These are phyloP conservation scores for Drosophila leontia DNA, from an alignment of 1,140 invertebrate species.

Conservation along the genomic window DNA sequence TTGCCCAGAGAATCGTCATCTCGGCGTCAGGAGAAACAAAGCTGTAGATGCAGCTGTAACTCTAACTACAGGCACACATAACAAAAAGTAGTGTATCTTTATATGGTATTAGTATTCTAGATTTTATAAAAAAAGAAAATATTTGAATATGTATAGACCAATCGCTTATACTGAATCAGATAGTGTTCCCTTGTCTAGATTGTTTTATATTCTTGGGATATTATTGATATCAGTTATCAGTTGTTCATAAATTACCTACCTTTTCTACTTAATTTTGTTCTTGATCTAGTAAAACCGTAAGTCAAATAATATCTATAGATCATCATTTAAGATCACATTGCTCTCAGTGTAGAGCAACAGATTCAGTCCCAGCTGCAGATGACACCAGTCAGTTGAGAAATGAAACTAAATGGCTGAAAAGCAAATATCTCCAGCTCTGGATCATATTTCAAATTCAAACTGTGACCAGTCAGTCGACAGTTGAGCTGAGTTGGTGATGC, in stretches of 20 bases:
- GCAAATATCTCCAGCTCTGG: constrained; percentile 27
- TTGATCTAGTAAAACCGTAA: neutral
- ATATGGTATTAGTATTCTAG: no score
- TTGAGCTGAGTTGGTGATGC: constrained; percentile 11
- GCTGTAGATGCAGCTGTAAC: constrained; percentile 1
- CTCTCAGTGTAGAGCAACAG: neutral
- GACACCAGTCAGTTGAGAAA: constrained; percentile 53
- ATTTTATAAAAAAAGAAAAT: no score
- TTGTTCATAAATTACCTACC: no score
- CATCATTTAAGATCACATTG: neutral
- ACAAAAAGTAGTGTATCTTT: neutral
- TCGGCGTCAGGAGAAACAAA: constrained; percentile 33
- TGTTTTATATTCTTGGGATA: no score
- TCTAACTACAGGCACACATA: neutral
- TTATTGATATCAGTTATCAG: no score
- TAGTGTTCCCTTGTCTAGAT: no score
- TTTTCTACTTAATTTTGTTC: neutral
- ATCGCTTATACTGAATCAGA: no score
- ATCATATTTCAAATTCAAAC: constrained; percentile 55
- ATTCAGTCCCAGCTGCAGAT: constrained; percentile 21
- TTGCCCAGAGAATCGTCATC: constrained; percentile 36
- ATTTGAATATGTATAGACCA: no score
- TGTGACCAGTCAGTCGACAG: constrained; percentile 18
- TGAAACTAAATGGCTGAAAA: constrained; percentile 51
- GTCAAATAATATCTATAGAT: neutral